phyloP scores from a whole-genome alignment of 2,888 invertebrate genomes.

The Dichetophora obliterata region DNA sequence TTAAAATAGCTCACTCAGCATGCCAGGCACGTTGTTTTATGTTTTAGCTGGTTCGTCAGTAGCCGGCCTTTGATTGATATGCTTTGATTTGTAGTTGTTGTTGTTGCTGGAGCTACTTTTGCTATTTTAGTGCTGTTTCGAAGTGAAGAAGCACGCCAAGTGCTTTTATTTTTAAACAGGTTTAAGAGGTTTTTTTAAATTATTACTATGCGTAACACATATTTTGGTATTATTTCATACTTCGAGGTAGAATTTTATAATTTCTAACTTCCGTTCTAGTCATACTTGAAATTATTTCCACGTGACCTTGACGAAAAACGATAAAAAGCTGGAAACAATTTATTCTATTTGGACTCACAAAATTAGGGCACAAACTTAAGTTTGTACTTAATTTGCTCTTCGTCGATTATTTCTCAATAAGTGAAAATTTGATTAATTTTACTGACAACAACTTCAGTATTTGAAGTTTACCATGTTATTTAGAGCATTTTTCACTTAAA shows the following conservation, averaged over 20 bases:
- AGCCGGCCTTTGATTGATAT: constrained; percentile 34
- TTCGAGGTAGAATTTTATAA: background rate
- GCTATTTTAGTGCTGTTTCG: background rate
- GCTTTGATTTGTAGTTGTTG: constrained; percentile 10
- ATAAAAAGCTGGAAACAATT: too few species aligned
- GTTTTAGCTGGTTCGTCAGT: background rate
- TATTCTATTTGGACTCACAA: too few species aligned
- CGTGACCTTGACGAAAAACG: background rate
- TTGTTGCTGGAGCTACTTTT: background rate
- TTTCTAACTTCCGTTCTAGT: constrained; percentile 28
- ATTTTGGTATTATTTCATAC: background rate
- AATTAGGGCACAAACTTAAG: too few species aligned
- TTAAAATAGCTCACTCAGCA: background rate
- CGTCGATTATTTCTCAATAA: too few species aligned
- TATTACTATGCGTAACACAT: background rate
- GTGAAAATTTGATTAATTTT: too few species aligned
- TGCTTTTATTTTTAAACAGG: constrained; percentile 12
- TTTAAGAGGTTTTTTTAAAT: background rate
- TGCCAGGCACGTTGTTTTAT: constrained; percentile 20
- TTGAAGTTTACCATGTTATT: too few species aligned
- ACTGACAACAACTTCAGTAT: too few species aligned
- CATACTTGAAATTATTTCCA: background rate
- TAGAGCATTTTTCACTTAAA: too few species aligned
- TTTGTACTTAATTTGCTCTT: too few species aligned
- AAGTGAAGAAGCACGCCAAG: background rate